A percentile compares a stretch with the other conserved stretches of the same genome.
Evolutionary conservation across 2,113 vertebrate genomes (phyloP).

Genomic region (Epinephelus fuscoguttatus): DNA sequence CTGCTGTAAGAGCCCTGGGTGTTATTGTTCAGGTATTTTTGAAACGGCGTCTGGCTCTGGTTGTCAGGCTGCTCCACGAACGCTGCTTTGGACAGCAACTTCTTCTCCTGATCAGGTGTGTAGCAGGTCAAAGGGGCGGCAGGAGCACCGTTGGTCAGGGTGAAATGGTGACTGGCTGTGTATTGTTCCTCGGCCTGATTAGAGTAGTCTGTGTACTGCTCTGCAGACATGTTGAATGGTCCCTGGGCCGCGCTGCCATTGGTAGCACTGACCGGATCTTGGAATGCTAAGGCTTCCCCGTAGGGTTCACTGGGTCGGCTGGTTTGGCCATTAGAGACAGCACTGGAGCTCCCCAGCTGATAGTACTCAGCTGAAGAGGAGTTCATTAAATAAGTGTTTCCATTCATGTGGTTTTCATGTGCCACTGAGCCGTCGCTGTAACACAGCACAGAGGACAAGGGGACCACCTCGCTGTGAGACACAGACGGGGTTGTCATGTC

Average conservation of each 20-base stretch:
- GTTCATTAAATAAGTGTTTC: constrained; percentile 90
- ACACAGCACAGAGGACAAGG: constrained; percentile 92
- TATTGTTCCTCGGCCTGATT: constrained; percentile 78
- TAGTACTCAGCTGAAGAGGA: constrained; percentile 93
- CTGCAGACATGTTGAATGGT: constrained; percentile 90
- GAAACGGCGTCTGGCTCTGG: constrained; percentile 90
- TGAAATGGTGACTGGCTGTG: constrained; percentile 87
- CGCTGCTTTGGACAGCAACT: constrained; percentile 83
- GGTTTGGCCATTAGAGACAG: constrained; percentile 78
- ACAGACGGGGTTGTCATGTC: constrained; percentile 74
- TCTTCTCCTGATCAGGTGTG: constrained; percentile 88
- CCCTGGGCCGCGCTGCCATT: constrained; percentile 86
- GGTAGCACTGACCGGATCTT: constrained; percentile 88
- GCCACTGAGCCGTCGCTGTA: constrained; percentile 89
- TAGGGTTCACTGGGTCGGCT: constrained; percentile 86
- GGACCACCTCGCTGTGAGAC: constrained; percentile 86
- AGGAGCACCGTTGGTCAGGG: constrained; percentile 79
- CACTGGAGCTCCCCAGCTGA: constrained; percentile 90
- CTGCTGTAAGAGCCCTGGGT: constrained; percentile 89
- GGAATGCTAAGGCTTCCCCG: constrained; percentile 82
- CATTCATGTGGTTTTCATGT: constrained; percentile 91
- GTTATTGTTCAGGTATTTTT: constrained; percentile 95
- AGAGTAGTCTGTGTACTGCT: constrained; percentile 87
- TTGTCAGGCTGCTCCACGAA: constrained; percentile 88
- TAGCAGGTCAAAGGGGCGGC: constrained; percentile 87